Conservation (phyloP, 2,797 vertebrate genomes). For the Xenops minutus region DNA sequence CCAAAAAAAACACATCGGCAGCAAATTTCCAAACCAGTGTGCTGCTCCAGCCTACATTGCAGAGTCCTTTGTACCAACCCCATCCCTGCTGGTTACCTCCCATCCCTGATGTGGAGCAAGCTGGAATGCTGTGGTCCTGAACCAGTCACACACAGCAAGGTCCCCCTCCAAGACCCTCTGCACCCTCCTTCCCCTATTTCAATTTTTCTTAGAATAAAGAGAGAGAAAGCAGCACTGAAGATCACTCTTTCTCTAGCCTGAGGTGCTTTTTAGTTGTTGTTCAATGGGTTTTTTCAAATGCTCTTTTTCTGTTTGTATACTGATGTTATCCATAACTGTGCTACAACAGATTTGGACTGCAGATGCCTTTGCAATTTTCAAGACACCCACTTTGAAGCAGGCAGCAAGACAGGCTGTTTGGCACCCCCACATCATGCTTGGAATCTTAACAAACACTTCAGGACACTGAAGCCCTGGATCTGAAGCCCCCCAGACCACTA, state of each 20-base stretch:
- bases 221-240: not conserved
- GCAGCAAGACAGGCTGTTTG: not conserved
- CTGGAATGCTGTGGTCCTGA: not conserved
- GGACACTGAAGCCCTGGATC: not conserved
- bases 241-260: not conserved
- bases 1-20: not conserved
- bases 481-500: not conserved
- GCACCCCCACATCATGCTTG: not conserved
- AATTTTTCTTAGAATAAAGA: not conserved
- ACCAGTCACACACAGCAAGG: not conserved
- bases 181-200: too few relatives aligned
- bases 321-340: not conserved
- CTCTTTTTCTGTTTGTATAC: not conserved
- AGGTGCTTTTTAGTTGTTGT: not conserved
- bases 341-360: not conserved
- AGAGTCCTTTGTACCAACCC: not conserved
- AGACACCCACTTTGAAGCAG: not conserved
- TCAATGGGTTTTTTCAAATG: not conserved
- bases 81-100: not conserved
- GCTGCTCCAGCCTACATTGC: fast-evolving
- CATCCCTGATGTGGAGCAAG: not conserved
- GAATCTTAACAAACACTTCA: not conserved
- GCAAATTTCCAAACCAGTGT: not conserved
- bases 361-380: not conserved
- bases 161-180: not conserved